A percentile compares a stretch with the other conserved stretches of the same genome.
Conservation (phyloP, 2,113 vertebrate genomes). For the Sebastes fasciatus region DNA sequence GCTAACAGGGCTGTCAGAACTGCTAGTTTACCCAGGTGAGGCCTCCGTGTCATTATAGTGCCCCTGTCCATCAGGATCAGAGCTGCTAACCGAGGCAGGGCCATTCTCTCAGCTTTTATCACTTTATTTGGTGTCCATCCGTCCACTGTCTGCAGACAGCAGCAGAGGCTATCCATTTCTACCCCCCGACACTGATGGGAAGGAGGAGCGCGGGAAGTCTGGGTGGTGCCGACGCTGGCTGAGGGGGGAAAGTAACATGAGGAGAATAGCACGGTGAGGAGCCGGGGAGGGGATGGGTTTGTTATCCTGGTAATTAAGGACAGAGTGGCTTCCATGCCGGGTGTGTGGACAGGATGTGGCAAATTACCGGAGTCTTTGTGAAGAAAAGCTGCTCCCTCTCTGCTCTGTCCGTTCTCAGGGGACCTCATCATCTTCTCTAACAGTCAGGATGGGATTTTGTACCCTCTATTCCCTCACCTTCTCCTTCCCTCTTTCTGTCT, state of each 20-base stretch:
- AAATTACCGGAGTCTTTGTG: slow-evolving; percentile 91
- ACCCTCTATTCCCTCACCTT: slow-evolving; percentile 89
- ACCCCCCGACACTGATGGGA: slow-evolving; percentile 62
- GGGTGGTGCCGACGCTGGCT: slow-evolving; percentile 41
- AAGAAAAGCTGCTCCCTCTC: slow-evolving; percentile 89
- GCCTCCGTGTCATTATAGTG: slow-evolving; percentile 69
- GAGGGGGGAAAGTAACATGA: slow-evolving; percentile 51
- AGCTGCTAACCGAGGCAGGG: slow-evolving; percentile 73
- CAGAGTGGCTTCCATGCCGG: slow-evolving; percentile 87
- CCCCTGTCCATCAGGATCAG: slow-evolving; percentile 78
- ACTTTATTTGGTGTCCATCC: slow-evolving; percentile 79
- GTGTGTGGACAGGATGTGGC: slow-evolving; percentile 88
- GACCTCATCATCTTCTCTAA: slow-evolving; percentile 95
- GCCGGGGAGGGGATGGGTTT: slow-evolving; percentile 83
- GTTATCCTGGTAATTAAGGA: slow-evolving; percentile 93
- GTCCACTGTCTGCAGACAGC: slow-evolving; percentile 66
- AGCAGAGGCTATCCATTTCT: slow-evolving; percentile 73
- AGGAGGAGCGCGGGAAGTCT: slow-evolving; percentile 48
- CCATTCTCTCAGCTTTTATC: slow-evolving; percentile 73
- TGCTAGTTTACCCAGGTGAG: slow-evolving; percentile 78
- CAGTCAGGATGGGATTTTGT: slow-evolving; percentile 95
- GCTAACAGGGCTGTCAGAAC: slow-evolving; percentile 73
- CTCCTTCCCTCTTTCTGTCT: slow-evolving; percentile 75
- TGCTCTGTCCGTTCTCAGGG: slow-evolving; percentile 89
- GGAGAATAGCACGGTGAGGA: slow-evolving; percentile 60